These are phyloP conservation scores for Bombus consobrinus DNA, from an alignment of 1,140 invertebrate genomes.

Conservation along the genomic window DNA sequence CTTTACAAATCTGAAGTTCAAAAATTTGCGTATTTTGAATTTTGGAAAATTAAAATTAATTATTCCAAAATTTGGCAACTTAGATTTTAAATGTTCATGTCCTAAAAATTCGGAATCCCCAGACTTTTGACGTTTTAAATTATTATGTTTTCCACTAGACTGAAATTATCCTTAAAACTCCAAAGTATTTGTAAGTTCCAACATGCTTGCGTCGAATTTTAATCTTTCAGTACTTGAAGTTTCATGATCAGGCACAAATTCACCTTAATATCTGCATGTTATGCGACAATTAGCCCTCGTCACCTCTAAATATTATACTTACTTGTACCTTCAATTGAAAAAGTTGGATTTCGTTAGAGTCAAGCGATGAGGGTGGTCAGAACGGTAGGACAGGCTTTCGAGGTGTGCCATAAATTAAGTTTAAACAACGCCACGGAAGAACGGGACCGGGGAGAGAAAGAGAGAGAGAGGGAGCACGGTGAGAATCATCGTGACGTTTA, in stretches of 20 bases:
- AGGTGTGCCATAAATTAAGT: constrained; percentile 98
- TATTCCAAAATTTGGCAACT: too few species aligned
- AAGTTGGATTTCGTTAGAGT: constrained; percentile 86
- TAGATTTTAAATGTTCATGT: too few species aligned
- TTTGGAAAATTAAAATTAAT: too few species aligned
- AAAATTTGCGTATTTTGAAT: background rate
- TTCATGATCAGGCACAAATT: background rate
- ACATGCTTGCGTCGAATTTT: background rate
- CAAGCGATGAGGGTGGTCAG: constrained; percentile 98
- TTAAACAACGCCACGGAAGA: constrained; percentile 80
- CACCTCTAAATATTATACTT: constrained; percentile 4
- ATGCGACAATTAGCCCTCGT: background rate
- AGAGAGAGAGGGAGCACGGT: constrained; percentile 72
- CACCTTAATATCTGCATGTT: background rate
- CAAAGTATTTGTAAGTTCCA: background rate
- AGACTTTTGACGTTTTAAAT: too few species aligned
- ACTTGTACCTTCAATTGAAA: constrained; percentile 44
- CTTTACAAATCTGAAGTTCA: background rate
- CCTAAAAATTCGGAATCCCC: too few species aligned
- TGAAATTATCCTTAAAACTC: too few species aligned
- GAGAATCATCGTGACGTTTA: constrained; percentile 85
- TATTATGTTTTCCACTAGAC: too few species aligned
- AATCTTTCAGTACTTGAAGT: constrained; percentile 22
- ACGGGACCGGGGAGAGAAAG: constrained; percentile 57
- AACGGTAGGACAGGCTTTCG: constrained; percentile 99